Conservation (phyloP, 2,888 invertebrate genomes). For the Lobophora halterata region DNA sequence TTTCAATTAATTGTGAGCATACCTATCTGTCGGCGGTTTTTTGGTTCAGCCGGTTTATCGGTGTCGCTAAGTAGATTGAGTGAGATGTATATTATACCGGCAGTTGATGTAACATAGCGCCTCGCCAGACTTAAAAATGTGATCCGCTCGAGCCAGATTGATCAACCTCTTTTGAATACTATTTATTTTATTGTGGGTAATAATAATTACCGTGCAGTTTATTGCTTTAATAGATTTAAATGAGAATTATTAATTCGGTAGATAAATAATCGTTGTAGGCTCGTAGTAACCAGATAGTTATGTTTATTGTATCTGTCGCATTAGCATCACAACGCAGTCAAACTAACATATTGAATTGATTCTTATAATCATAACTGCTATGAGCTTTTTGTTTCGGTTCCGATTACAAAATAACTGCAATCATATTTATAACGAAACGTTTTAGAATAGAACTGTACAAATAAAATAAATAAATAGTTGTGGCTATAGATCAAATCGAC, state of each 20-base stretch:
- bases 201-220: conserved; percentile 34
- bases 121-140: conserved; percentile 50
- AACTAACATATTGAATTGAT: conserved; percentile 2
- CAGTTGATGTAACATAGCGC: conserved; percentile 3
- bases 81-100: conserved; percentile 60
- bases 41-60: conserved; percentile 72
- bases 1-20: conserved; percentile 78
- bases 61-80: conserved; percentile 72
- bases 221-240: conserved; percentile 34
- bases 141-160: conserved; percentile 38
- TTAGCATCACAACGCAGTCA: conserved; percentile 16
- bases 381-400: conserved; percentile 13
- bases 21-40: conserved; percentile 72
- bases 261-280: conserved; percentile 27
- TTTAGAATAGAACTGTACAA: too few relatives aligned
- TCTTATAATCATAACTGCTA: conserved; percentile 11
- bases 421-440: too few relatives aligned
- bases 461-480: too few relatives aligned
- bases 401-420: conserved; percentile 10
- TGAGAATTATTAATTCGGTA: conserved; percentile 29
- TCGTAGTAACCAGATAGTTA: conserved; percentile 18
- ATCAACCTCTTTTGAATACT: conserved; percentile 37
- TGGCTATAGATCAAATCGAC: conserved; percentile 2
- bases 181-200: conserved; percentile 34
- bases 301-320: conserved; percentile 19